These are phyloP conservation scores for Kryptolebias marmoratus DNA, from an alignment of 2,113 vertebrate species.

Conservation along the genomic window DNA sequence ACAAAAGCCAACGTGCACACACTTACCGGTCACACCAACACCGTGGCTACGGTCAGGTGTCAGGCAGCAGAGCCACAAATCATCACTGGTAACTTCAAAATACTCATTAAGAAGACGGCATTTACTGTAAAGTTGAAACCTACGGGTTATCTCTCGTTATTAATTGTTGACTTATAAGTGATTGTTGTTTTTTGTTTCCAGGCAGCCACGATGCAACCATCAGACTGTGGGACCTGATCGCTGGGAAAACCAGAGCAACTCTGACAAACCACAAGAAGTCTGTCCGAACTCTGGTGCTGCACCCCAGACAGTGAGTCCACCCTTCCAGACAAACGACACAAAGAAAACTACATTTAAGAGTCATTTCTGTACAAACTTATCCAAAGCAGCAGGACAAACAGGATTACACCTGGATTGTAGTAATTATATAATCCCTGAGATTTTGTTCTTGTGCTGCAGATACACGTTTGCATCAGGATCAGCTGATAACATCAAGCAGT, in stretches of 20 bases:
- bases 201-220: slow-evolving; percentile 98
- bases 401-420: background rate
- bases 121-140: too few species aligned
- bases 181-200: slow-evolving; percentile 50
- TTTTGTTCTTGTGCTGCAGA: slow-evolving; percentile 74
- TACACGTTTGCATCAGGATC: slow-evolving; percentile 98
- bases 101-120: too few species aligned
- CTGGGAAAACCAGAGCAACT: slow-evolving; percentile 97
- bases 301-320: slow-evolving; percentile 90
- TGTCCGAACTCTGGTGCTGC: slow-evolving; percentile 90
- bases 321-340: too few species aligned
- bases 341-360: background rate
- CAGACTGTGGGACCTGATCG: slow-evolving; percentile 95
- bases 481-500: slow-evolving; percentile 98
- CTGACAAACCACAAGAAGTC: slow-evolving; percentile 99
- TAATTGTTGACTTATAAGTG: too few species aligned
- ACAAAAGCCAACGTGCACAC: slow-evolving; percentile 98
- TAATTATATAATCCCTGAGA: background rate
- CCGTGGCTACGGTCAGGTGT: slow-evolving; percentile 95
- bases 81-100: slow-evolving; percentile 87
- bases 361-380: background rate
- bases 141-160: too few species aligned
- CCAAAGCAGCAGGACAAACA: background rate
- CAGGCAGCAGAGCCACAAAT: slow-evolving; percentile 95
- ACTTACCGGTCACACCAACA: slow-evolving; percentile 94